Evolutionary conservation across 2,888 invertebrate genomes (phyloP).

Genomic region (Trichopria drosophilae): DNA sequence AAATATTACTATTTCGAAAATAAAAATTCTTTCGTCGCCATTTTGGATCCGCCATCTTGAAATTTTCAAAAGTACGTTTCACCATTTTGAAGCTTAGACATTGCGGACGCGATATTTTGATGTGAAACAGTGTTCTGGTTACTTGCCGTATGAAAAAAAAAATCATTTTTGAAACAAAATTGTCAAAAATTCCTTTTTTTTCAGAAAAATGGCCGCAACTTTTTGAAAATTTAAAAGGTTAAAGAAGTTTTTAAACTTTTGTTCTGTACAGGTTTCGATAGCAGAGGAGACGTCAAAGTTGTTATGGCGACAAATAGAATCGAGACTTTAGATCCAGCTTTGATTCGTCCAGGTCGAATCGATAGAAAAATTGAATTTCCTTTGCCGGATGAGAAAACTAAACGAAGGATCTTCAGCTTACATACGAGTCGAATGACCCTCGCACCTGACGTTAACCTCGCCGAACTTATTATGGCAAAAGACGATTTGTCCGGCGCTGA

Average conservation of each 20-base stretch:
- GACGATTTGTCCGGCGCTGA: conserved; percentile 98
- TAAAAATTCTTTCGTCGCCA: too few relatives aligned
- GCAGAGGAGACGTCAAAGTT: conserved; percentile 66
- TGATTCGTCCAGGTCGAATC: conserved; percentile 97
- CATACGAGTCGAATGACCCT: conserved; percentile 99
- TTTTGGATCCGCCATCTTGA: too few relatives aligned
- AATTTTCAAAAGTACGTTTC: too few relatives aligned
- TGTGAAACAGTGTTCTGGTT: too few relatives aligned
- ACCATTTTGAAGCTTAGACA: too few relatives aligned
- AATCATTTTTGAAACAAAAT: too few relatives aligned
- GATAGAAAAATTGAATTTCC: conserved; percentile 99
- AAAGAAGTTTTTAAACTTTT: not conserved
- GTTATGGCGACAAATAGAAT: conserved; percentile 98
- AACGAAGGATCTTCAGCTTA: conserved; percentile 93
- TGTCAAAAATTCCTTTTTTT: too few relatives aligned
- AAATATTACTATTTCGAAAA: too few relatives aligned
- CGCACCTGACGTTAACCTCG: conserved; percentile 93
- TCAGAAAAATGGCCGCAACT: too few relatives aligned
- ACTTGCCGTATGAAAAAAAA: too few relatives aligned
- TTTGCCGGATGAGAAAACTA: conserved; percentile 98
- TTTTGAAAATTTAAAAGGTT: too few relatives aligned
- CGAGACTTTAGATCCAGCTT: conserved; percentile 96
- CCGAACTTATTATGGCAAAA: conserved; percentile 98
- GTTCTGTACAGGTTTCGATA: conserved; percentile 51
- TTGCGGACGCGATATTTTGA: too few relatives aligned